These are phyloP conservation scores for Branchellion lobata DNA, from an alignment of 2,888 invertebrate genomes.

Conservation along the genomic window DNA sequence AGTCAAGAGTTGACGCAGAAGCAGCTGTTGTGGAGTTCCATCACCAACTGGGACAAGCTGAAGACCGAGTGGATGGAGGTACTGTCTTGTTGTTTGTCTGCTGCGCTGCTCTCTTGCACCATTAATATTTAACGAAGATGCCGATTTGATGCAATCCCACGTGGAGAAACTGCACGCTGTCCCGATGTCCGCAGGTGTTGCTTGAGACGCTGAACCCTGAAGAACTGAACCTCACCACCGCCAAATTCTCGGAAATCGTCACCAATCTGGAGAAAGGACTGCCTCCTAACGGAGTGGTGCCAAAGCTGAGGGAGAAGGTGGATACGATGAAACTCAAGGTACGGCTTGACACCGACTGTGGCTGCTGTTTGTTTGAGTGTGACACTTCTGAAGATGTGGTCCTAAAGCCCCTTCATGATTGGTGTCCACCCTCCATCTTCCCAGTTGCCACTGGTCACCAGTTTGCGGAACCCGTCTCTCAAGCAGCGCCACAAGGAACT, in stretches of 20 bases:
- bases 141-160: neutral
- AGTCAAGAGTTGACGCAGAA: slow-evolving; percentile 77
- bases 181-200: slow-evolving; percentile 49
- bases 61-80: slow-evolving; percentile 71
- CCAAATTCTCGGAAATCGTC: slow-evolving; percentile 73
- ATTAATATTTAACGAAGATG: neutral
- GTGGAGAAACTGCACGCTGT: neutral
- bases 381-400: too few species aligned
- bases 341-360: neutral
- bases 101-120: neutral
- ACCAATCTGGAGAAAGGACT: slow-evolving; percentile 80
- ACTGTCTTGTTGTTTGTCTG: slow-evolving; percentile 36
- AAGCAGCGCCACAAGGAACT: slow-evolving; percentile 81
- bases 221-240: slow-evolving; percentile 71
- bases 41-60: slow-evolving; percentile 74
- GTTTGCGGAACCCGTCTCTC: slow-evolving; percentile 77
- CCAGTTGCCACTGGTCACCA: slow-evolving; percentile 72
- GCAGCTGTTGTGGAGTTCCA: slow-evolving; percentile 77
- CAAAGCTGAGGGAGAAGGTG: slow-evolving; percentile 74
- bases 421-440: neutral
- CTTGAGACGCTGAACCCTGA: slow-evolving; percentile 71
- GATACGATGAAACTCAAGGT: slow-evolving; percentile 78
- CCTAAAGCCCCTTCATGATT: too few species aligned
- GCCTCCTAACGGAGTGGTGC: slow-evolving; percentile 77
- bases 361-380: too few species aligned